Evolutionary conservation across 53 echinoderm and acorn worm genomes (phyloP).

Genomic region (Temnopleurus reevesii): DNA sequence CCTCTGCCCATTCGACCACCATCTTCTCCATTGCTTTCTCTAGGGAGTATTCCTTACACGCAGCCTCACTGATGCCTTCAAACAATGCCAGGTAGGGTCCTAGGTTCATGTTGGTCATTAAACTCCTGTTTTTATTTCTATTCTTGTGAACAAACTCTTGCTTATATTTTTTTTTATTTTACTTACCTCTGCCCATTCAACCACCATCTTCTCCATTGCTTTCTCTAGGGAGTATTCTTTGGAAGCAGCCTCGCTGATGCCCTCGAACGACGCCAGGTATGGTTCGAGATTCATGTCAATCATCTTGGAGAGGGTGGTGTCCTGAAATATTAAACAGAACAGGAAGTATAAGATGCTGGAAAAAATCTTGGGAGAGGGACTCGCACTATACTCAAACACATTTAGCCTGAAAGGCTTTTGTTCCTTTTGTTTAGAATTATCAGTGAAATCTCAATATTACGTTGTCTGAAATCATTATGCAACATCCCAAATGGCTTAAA

Average conservation of each 20-base stretch:
- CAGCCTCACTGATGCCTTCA: conserved; percentile 93
- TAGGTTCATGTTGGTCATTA: no score
- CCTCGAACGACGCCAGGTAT: conserved; percentile 87
- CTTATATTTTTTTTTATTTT: no score
- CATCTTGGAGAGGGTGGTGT: conserved; percentile 96
- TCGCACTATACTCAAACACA: not conserved
- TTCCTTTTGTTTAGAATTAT: not conserved
- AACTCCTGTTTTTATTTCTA: no score
- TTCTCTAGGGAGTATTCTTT: conserved; percentile 99
- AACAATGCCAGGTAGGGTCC: conserved; percentile 88
- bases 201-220: conserved; percentile 97
- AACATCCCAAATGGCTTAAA: not conserved
- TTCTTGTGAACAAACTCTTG: no score
- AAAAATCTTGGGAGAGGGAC: not conserved
- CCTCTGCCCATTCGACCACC: conserved; percentile 87
- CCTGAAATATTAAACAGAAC: conserved; percentile 53
- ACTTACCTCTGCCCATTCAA: conserved; percentile 92
- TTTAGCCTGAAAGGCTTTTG: not conserved
- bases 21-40: conserved; percentile 99
- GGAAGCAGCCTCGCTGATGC: conserved; percentile 92
- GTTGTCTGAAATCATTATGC: not conserved
- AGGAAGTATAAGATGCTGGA: not conserved
- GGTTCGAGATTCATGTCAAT: conserved; percentile 95
- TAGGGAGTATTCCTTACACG: conserved; percentile 95
- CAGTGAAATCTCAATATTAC: not conserved